Conservation (phyloP, 2,888 invertebrate genomes). For the Ophioninae sp. region DNA sequence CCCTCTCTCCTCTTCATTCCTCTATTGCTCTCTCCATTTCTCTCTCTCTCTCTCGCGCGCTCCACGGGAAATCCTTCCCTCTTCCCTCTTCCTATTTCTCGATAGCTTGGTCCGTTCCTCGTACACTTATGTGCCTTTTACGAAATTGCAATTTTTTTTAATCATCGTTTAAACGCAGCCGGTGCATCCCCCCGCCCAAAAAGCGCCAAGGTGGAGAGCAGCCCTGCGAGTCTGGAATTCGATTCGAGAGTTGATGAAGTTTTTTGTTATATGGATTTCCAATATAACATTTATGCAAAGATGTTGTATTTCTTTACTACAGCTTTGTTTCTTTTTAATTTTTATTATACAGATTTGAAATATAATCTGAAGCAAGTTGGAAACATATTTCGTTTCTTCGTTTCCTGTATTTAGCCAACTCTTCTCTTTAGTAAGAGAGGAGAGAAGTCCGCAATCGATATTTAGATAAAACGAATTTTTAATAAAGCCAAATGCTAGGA, state of each 20-base stretch:
- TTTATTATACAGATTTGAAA: too few relatives aligned
- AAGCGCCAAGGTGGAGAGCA: neutral
- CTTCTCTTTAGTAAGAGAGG: too few relatives aligned
- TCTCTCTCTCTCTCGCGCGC: constrained; percentile 5
- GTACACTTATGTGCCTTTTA: neutral
- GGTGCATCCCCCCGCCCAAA: neutral
- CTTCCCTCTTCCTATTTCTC: neutral
- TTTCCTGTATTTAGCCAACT: too few relatives aligned
- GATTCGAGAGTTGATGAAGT: neutral
- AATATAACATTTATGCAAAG: neutral
- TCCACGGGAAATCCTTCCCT: neutral
- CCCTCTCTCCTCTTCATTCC: constrained; percentile 49
- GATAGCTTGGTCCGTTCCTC: neutral
- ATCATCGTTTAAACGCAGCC: neutral
- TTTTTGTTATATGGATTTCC: neutral
- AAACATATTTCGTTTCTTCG: too few relatives aligned
- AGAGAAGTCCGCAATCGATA: neutral
- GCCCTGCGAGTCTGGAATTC: neutral
- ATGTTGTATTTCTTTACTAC: too few relatives aligned
- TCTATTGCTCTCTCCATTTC: constrained; percentile 45
- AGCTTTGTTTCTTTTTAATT: too few relatives aligned
- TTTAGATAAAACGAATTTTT: neutral
- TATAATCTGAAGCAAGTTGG: too few relatives aligned
- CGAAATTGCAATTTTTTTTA: neutral
- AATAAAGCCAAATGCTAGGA: too few relatives aligned